Percentiles rank a stretch among this genome's conserved stretches.
Evolutionary conservation across 2,797 vertebrate genomes (phyloP).

Genomic region (Odontamblyopus rebecca): DNA sequence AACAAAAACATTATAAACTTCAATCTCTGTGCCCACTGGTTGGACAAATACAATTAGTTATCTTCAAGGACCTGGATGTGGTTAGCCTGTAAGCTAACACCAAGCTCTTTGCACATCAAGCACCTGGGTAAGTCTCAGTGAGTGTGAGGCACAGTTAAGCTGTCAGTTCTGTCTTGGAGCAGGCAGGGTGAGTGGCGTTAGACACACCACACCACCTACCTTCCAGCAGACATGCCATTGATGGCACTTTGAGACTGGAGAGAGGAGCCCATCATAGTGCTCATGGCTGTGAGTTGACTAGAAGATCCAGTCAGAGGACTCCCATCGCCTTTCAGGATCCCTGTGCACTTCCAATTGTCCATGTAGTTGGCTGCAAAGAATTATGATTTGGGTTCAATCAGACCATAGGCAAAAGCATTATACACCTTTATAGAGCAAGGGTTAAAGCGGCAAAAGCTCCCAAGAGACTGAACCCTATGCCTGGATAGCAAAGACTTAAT

Average conservation of each 20-base stretch:
- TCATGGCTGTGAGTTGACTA: constrained; percentile 86
- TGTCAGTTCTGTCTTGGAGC: constrained; percentile 59
- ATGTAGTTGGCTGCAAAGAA: constrained; percentile 91
- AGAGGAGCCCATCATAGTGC: constrained; percentile 81
- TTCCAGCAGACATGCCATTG: constrained; percentile 88
- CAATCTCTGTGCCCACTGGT: constrained; percentile 29
- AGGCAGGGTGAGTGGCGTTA: constrained; percentile 56
- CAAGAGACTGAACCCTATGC: too few species aligned
- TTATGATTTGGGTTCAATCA: not conserved
- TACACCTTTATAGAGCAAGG: not conserved
- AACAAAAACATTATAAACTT: constrained; percentile 27
- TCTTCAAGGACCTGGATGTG: constrained; percentile 30
- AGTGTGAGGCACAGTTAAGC: constrained; percentile 55
- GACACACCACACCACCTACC: constrained; percentile 88
- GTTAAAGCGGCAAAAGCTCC: not conserved
- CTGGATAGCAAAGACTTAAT: too few species aligned
- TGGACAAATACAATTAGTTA: constrained; percentile 36
- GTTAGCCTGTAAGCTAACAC: constrained; percentile 42
- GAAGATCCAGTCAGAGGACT: constrained; percentile 90
- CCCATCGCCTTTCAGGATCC: constrained; percentile 96
- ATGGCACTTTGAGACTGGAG: constrained; percentile 86
- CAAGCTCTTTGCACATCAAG: constrained; percentile 69
- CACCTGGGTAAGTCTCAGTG: constrained; percentile 54
- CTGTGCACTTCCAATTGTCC: constrained; percentile 99
- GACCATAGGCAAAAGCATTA: not conserved